Conservation (phyloP, 2,797 vertebrate genomes). For the Xiphophorus birchmanni region DNA sequence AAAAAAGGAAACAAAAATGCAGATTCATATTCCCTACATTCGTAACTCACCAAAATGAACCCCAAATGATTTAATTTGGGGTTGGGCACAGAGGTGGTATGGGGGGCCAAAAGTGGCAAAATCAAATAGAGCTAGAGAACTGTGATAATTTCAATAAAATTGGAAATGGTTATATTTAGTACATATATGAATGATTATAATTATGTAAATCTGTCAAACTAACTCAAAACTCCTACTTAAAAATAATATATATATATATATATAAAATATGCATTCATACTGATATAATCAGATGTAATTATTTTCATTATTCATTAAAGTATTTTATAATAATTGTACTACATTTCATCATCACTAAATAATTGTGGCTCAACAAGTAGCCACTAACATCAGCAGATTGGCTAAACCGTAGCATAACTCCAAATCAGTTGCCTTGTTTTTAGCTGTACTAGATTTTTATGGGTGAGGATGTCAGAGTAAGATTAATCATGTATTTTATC, state of each 20-base stretch:
- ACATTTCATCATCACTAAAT: background rate
- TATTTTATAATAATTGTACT: background rate
- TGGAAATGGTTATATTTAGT: background rate
- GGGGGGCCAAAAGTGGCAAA: constrained; percentile 21
- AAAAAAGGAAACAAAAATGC: constrained; percentile 22
- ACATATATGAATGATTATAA: background rate
- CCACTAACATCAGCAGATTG: background rate
- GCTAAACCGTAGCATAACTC: background rate
- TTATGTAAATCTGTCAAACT: background rate
- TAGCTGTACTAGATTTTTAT: background rate
- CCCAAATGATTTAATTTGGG: constrained; percentile 38
- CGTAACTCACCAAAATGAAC: constrained; percentile 27
- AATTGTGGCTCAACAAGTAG: background rate
- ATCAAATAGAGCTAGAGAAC: background rate
- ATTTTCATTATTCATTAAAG: background rate
- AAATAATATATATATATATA: no score
- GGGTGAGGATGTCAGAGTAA: background rate
- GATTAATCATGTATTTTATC: background rate
- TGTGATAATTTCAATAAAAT: background rate
- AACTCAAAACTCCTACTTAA: background rate
- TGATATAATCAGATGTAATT: background rate
- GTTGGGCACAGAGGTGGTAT: constrained; percentile 25
- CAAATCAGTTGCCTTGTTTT: background rate
- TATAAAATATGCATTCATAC: background rate
- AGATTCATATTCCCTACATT: constrained; percentile 12